Conservation (phyloP, 2,113 vertebrate species). For the Microcebus ravelobensis region DNA sequence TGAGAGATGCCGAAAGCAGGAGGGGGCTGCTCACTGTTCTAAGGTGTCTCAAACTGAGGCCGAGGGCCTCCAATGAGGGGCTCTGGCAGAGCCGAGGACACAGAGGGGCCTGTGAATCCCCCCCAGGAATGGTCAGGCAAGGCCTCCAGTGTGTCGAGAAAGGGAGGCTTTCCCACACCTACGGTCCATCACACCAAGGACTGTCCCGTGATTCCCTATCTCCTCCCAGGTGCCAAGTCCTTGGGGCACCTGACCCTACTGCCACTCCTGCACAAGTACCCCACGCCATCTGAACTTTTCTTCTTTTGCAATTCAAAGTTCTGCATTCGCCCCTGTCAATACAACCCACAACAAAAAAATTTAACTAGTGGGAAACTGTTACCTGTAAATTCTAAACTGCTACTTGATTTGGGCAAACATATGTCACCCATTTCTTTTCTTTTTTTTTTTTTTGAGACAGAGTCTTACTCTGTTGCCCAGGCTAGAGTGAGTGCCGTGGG, state of each 20-base stretch:
- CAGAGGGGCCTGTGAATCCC: not conserved
- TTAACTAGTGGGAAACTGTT: slow-evolving; percentile 69
- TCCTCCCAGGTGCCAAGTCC: not conserved
- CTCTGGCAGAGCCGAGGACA: not conserved
- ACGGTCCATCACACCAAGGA: not conserved
- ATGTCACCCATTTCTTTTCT: not conserved
- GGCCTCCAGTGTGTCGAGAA: not conserved
- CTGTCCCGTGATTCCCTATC: not conserved
- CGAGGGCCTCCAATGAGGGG: not conserved
- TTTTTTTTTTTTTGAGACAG: too few species aligned
- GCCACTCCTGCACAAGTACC: not conserved
- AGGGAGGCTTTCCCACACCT: not conserved
- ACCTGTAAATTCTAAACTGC: slow-evolving; percentile 24
- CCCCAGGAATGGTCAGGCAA: not conserved
- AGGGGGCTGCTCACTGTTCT: not conserved
- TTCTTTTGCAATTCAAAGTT: slow-evolving; percentile 51
- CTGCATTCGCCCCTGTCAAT: slow-evolving; percentile 36
- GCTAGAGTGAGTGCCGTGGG: too few species aligned
- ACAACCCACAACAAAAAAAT: not conserved
- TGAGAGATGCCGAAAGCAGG: not conserved
- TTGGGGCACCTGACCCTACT: not conserved
- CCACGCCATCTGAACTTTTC: not conserved
- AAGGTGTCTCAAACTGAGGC: not conserved
- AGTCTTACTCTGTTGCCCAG: too few species aligned
- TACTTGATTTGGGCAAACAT: not conserved